Percentiles rank a stretch among this genome's conserved stretches.
phyloP scores from a whole-genome alignment of 2,113 vertebrate genomes.

The Phylloscopus trochilus region DNA sequence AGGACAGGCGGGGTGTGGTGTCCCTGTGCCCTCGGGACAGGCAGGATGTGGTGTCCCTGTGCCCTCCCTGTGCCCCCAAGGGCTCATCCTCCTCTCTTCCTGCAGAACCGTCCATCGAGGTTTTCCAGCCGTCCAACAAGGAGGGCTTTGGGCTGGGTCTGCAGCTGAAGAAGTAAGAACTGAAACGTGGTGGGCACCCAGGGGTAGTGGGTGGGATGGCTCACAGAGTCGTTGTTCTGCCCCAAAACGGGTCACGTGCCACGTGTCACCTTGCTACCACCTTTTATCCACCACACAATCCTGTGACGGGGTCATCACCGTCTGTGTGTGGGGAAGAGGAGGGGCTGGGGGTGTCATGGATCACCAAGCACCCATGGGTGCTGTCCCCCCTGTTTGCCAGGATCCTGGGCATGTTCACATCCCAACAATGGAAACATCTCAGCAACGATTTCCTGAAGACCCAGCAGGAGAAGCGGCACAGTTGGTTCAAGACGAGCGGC shows the following conservation, averaged over 20 bases:
- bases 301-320: accelerated
- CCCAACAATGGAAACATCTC: slow-evolving; percentile 99
- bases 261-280: accelerated
- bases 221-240: background rate
- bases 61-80: accelerated
- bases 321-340: background rate
- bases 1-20: background rate
- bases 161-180: slow-evolving; percentile 94
- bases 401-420: slow-evolving; percentile 95
- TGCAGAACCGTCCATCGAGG: slow-evolving; percentile 94
- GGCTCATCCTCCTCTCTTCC: background rate
- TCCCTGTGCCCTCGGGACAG: accelerated
- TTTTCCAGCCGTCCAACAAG: slow-evolving; percentile 98
- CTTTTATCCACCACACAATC: background rate
- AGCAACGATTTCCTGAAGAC: slow-evolving; percentile 98
- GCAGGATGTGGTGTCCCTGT: accelerated
- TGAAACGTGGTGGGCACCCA: accelerated
- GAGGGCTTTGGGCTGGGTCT: slow-evolving; percentile 95
- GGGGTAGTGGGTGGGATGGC: background rate
- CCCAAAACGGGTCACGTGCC: accelerated
- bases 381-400: slow-evolving; percentile 50
- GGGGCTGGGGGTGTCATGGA: background rate
- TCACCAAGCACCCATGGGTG: background rate
- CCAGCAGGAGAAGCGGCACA: slow-evolving; percentile 97
- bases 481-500: slow-evolving; percentile 97